phyloP scores from a whole-genome alignment of 2,113 vertebrate genomes.

The Poeciliopsis occidentalis region DNA sequence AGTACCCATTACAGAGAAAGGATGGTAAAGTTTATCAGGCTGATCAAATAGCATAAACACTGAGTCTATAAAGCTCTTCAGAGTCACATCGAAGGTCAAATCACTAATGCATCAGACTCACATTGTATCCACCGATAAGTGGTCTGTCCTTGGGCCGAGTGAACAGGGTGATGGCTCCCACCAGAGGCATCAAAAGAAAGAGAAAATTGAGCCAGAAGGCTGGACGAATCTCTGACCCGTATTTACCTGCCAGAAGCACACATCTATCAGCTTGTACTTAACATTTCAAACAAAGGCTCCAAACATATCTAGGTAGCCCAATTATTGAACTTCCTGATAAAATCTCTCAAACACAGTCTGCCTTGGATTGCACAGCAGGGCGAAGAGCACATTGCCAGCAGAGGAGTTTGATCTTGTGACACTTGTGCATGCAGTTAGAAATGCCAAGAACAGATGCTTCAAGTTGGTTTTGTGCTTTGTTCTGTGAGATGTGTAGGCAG shows the following conservation, averaged over 20 bases:
- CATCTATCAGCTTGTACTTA: neutral
- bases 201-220: constrained; percentile 86
- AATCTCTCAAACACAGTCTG: constrained; percentile 11
- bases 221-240: constrained; percentile 85
- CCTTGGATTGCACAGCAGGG: constrained; percentile 29
- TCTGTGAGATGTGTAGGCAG: constrained; percentile 34
- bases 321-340: constrained; percentile 12
- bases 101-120: constrained; percentile 58
- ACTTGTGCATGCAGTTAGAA: constrained; percentile 49
- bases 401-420: constrained; percentile 49
- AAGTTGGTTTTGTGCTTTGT: constrained; percentile 50
- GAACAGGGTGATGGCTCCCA: constrained; percentile 81
- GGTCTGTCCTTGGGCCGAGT: constrained; percentile 68
- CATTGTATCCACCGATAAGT: constrained; percentile 72
- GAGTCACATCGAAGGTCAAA: constrained; percentile 1
- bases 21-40: neutral
- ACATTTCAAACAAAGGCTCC: neutral
- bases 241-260: constrained; percentile 83
- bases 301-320: constrained; percentile 9
- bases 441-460: constrained; percentile 56
- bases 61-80: neutral
- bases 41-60: constrained; percentile 22
- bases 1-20: neutral
- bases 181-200: constrained; percentile 82
- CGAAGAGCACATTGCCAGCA: constrained; percentile 6